Base-by-base conservation (phyloP, 2,113 vertebrate species). In the Sisor rabdophorus region DNA sequence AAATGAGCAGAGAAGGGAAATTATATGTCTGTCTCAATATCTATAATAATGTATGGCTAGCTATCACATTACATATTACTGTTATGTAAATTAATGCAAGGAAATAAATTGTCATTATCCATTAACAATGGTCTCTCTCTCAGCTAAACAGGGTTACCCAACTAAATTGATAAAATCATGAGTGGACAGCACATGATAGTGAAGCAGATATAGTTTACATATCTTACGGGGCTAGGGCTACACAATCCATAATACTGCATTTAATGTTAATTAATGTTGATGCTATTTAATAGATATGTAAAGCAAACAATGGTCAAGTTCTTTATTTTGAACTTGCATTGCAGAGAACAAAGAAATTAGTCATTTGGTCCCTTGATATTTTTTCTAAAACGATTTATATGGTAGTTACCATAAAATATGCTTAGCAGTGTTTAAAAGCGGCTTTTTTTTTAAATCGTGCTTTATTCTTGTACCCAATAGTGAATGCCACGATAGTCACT, bases 371-470 rank as follows among this genome's bases (percentile, higher is more conserved):
- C 68, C 24, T 61, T 63, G 47, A 65, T 72, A 54, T 81, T 80
- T 82, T 70, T 71, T 56, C 70, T 65, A 76, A 80, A 75, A 80
- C 63, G 83, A 73, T 80, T 86, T 86, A 87, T 83, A 82, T 79
- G 59, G 79, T 71, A 80, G 86, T 86, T 86, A 82, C 84, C 82
- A 86, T 86, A 84, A 78, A 83, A 84, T 85, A 82, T 56, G 79
- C 78, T 79, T 81, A 79, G 77, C 82, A 79, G 40, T 84, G 77
- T 81, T 87, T 81, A 84, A 87, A 85, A 70, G 67, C n/a, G 80
- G 30, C 30, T 74, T 76, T 80, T 83, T 75, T 84, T 12, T 77
- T 47, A 63, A 65, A 80, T 84, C 82, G 76, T 80, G 77, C 77
- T 58, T 83, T 81, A 81, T 80, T 81, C 84, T 81, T 81, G 71